Conservation (phyloP, 2,888 invertebrate genomes). For the Cantharis nigra region DNA sequence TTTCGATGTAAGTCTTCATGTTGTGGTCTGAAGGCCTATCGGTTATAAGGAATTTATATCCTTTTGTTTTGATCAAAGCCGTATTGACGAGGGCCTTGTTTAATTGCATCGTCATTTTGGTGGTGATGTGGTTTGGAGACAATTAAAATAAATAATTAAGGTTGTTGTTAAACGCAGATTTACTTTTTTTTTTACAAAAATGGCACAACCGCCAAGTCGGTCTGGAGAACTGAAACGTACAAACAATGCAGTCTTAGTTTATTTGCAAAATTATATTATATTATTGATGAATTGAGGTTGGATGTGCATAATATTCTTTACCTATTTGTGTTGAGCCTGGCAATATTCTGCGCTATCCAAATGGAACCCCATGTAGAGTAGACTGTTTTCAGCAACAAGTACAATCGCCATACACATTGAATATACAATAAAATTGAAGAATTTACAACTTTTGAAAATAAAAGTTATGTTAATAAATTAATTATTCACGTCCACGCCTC, state of each 20-base stretch:
- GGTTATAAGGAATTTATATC: slow-evolving; percentile 97
- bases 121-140: slow-evolving; percentile 73
- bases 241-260: background rate
- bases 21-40: slow-evolving; percentile 96
- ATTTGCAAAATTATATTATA: background rate
- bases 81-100: slow-evolving; percentile 79
- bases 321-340: slow-evolving; percentile 97
- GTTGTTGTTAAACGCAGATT: background rate
- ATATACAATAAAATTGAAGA: slow-evolving; percentile 1
- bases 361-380: slow-evolving; percentile 97
- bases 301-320: background rate
- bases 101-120: slow-evolving; percentile 87
- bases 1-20: slow-evolving; percentile 74
- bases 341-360: slow-evolving; percentile 98
- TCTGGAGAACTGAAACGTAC: background rate
- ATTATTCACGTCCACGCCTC: background rate
- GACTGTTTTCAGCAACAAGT: slow-evolving; percentile 83
- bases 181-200: background rate
- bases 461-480: background rate
- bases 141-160: slow-evolving; percentile 8
- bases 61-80: slow-evolving; percentile 95
- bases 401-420: slow-evolving; percentile 28
- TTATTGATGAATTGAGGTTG: background rate
- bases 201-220: background rate
- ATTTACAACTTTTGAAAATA: background rate